These are phyloP conservation scores for Philonicus albiceps DNA, from an alignment of 2,888 invertebrate species.

Conservation along the genomic window DNA sequence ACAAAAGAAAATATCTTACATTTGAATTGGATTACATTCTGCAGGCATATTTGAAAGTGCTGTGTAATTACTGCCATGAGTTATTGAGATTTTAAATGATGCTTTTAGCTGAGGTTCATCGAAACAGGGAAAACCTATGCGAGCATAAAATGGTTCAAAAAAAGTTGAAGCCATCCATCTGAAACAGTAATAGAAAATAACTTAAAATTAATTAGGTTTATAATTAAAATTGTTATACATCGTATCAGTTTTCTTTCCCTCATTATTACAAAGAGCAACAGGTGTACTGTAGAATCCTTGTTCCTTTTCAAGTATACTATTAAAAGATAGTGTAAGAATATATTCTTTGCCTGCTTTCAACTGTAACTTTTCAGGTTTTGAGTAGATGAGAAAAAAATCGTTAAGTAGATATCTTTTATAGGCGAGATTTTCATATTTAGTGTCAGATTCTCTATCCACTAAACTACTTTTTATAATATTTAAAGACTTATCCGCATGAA, in stretches of 20 bases:
- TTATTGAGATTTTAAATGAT: slow-evolving; percentile 70
- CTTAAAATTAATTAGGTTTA: background rate
- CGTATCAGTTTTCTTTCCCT: slow-evolving; percentile 57
- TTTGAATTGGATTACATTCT: slow-evolving; percentile 44
- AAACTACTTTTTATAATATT: background rate
- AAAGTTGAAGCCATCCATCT: slow-evolving; percentile 61
- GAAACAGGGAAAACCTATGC: slow-evolving; percentile 78
- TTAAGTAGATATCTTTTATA: background rate
- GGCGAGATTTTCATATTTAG: background rate
- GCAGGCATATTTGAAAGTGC: slow-evolving; percentile 62
- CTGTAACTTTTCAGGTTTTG: background rate
- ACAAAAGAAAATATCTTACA: too few species aligned
- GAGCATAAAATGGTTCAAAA: slow-evolving; percentile 72
- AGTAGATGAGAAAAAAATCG: background rate
- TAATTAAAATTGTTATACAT: background rate
- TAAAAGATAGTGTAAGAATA: slow-evolving; percentile 65
- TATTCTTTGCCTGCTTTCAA: slow-evolving; percentile 53
- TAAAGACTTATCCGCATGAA: background rate
- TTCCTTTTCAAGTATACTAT: slow-evolving; percentile 71
- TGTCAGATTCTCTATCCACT: background rate
- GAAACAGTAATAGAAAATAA: background rate
- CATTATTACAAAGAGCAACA: slow-evolving; percentile 58
- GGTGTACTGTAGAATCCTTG: slow-evolving; percentile 65
- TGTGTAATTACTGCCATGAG: slow-evolving; percentile 63
- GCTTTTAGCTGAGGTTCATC: slow-evolving; percentile 79